A percentile compares a stretch with the other conserved stretches of the same genome.
Evolutionary conservation across 2,888 invertebrate species (phyloP).

Genomic region (Caenorhabditis wallacei): DNA sequence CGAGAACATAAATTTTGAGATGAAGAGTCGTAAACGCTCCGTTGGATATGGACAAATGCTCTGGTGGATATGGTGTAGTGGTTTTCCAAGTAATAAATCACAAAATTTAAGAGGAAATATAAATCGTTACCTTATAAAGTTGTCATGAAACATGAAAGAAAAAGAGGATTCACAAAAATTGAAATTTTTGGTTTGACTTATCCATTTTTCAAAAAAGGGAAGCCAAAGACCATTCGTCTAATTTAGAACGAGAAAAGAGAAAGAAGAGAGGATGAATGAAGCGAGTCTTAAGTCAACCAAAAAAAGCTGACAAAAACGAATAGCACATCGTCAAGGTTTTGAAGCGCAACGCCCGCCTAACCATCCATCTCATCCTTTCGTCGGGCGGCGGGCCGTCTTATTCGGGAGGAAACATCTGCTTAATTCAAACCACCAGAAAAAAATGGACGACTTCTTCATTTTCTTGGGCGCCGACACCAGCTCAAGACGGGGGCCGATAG

Average conservation of each 20-base stretch:
- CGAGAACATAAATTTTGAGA: slow-evolving; percentile 16
- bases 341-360: neutral
- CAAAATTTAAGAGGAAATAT: neutral
- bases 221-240: no score
- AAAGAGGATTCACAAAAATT: no score
- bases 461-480: slow-evolving; percentile 2
- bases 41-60: neutral
- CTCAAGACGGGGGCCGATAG: neutral
- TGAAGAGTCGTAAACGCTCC: slow-evolving; percentile 18
- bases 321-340: slow-evolving; percentile 5
- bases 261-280: neutral
- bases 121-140: neutral
- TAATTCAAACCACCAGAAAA: slow-evolving; percentile 14
- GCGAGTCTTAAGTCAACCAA: neutral
- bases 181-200: no score
- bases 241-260: no score
- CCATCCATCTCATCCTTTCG: slow-evolving; percentile 4
- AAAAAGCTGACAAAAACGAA: slow-evolving; percentile 1
- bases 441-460: slow-evolving; percentile 19
- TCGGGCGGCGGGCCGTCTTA: neutral
- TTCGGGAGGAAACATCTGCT: slow-evolving; percentile 49
- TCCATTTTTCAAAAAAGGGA: no score
- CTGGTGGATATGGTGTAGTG: neutral
- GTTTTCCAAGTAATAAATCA: slow-evolving; percentile 1
- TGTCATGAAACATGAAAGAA: no score